These are phyloP conservation scores for Smittia sp. DNA, from an alignment of 2,888 invertebrate species.

Conservation along the genomic window DNA sequence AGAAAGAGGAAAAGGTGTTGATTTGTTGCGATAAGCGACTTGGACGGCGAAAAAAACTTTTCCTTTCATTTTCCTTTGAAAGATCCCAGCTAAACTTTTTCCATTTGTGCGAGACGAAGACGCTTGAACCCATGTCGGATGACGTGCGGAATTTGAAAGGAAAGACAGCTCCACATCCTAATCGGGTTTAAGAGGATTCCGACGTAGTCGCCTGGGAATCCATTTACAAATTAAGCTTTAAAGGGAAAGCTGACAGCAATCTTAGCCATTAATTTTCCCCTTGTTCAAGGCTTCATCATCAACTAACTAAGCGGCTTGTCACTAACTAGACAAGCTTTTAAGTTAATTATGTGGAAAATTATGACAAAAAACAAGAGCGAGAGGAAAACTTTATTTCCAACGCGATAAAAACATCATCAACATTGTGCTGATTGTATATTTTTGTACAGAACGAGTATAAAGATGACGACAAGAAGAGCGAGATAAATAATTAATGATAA, in stretches of 20 bases:
- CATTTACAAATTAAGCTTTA: slow-evolving; percentile 4
- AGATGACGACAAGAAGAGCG: neutral
- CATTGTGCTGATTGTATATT: slow-evolving; percentile 32
- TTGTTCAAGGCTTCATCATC: neutral
- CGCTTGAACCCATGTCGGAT: no score
- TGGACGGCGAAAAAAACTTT: neutral
- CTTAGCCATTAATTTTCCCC: neutral
- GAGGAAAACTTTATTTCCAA: slow-evolving; percentile 3
- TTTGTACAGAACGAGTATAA: neutral
- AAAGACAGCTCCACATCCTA: no score
- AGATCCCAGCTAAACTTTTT: neutral
- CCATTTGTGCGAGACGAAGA: no score
- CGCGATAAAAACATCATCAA: slow-evolving; percentile 9
- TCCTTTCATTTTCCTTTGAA: neutral
- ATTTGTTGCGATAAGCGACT: slow-evolving; percentile 21
- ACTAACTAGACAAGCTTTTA: slow-evolving; percentile 16
- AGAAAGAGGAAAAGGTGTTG: slow-evolving; percentile 24
- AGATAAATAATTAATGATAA: slow-evolving; percentile 8
- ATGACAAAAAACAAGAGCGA: neutral
- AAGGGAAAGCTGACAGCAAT: neutral
- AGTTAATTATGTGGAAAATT: slow-evolving; percentile 7
- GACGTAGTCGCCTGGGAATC: no score
- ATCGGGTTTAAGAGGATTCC: no score
- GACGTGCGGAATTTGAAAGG: no score
- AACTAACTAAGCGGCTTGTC: neutral